Evolutionary conservation across 1,140 invertebrate genomes (phyloP).

Genomic region (Macrobrachium nipponense): DNA sequence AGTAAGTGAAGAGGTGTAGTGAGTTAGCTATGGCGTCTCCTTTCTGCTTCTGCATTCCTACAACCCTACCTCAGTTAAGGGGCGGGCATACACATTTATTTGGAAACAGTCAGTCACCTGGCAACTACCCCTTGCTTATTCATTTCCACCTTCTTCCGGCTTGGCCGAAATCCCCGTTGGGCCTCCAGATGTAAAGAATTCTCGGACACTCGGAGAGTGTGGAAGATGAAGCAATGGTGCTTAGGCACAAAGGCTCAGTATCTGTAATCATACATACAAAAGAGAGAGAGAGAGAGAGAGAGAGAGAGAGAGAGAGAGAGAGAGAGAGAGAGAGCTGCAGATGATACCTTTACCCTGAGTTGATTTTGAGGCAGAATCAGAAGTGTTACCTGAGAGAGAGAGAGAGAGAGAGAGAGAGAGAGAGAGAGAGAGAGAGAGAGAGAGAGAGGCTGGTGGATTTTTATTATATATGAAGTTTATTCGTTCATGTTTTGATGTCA

Average conservation of each 20-base stretch:
- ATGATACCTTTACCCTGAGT: neutral
- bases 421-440: conserved; percentile 4
- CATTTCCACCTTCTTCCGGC: no score
- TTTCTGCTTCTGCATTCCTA: no score
- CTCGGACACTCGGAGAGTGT: no score
- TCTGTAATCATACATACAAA: neutral
- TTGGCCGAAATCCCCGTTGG: no score
- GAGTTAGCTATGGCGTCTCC: no score
- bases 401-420: conserved; percentile 4
- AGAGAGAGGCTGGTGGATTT: conserved; percentile 18
- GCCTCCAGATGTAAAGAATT: no score
- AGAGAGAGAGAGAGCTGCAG: neutral
- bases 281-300: neutral
- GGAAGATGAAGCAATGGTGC: neutral
- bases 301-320: neutral
- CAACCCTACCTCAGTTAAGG: no score
- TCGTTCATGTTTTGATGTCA: no score
- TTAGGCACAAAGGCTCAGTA: neutral
- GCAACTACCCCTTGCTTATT: no score
- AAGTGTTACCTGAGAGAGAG: neutral
- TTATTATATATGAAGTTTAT: neutral
- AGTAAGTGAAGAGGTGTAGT: no score
- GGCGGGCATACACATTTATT: no score
- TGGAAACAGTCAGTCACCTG: no score
- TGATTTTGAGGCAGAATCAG: neutral